These are phyloP conservation scores for Mya arenaria DNA, from an alignment of 1,140 invertebrate genomes.

Conservation along the genomic window DNA sequence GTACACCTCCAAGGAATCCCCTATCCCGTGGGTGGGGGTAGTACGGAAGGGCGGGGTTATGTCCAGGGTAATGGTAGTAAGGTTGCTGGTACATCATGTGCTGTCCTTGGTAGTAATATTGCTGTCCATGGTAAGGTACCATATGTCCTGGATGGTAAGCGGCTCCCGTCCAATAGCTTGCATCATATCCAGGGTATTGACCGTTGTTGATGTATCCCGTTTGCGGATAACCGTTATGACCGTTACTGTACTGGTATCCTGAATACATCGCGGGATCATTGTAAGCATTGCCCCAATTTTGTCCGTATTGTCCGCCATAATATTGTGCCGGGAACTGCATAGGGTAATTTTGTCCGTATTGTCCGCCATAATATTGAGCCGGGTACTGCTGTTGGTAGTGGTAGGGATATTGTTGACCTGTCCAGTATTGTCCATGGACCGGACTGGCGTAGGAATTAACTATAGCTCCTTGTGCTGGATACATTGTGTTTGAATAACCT, in stretches of 20 bases:
- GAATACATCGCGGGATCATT: neutral
- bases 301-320: neutral
- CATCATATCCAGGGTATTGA: slow-evolving; percentile 34
- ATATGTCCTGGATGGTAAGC: slow-evolving; percentile 8
- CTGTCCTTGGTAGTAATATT: slow-evolving; percentile 2
- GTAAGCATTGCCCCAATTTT: neutral
- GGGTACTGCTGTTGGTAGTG: slow-evolving; percentile 22
- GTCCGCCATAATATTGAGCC: neutral
- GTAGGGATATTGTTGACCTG: neutral
- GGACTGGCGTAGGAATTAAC: neutral
- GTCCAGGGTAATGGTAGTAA: neutral
- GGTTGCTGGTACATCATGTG: slow-evolving; percentile 15
- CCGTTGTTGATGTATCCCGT: slow-evolving; percentile 17
- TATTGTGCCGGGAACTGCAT: neutral
- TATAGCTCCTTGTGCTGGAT: too few relatives aligned
- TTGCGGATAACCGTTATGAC: slow-evolving; percentile 15
- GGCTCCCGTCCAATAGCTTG: slow-evolving; percentile 24
- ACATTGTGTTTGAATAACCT: too few relatives aligned
- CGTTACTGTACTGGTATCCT: neutral
- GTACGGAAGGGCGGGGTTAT: neutral
- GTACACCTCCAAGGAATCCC: slow-evolving; percentile 22
- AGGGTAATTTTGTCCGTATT: too few relatives aligned
- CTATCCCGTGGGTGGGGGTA: slow-evolving; percentile 3
- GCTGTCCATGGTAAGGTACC: neutral
- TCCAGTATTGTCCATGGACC: slow-evolving; percentile 33